These are phyloP conservation scores for Thecocarcelia acutangulata DNA, from an alignment of 2,888 invertebrate species.

Conservation along the genomic window DNA sequence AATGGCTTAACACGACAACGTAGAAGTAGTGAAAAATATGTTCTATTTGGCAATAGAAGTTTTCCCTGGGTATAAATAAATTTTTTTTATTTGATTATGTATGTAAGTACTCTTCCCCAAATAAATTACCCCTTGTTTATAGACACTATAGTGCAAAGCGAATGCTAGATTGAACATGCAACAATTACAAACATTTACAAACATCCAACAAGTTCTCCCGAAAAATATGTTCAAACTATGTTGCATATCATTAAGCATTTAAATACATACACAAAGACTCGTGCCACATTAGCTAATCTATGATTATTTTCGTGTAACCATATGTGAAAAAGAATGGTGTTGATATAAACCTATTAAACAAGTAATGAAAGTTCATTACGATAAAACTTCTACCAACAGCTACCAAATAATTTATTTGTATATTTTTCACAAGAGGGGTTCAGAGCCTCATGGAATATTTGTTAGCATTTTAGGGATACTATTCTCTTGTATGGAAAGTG, in stretches of 20 bases:
- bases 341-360: conserved; percentile 12
- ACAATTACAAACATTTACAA: background rate
- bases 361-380: conserved; percentile 13
- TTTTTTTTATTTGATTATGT: no score
- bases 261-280: background rate
- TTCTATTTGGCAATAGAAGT: no score
- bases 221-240: conserved; percentile 5
- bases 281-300: conserved; percentile 12
- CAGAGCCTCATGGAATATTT: conserved; percentile 2
- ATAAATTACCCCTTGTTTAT: background rate
- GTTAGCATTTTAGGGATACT: background rate
- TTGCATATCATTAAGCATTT: conserved; percentile 5
- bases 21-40: no score
- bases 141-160: conserved; percentile 10
- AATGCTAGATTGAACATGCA: background rate
- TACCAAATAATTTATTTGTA: background rate
- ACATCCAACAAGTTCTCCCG: background rate
- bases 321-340: conserved; percentile 2
- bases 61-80: no score
- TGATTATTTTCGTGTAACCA: conserved; percentile 14
- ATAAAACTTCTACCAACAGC: background rate
- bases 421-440: background rate
- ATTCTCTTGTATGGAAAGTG: background rate
- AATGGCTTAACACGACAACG: no score
- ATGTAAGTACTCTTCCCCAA: background rate